These are phyloP conservation scores for Gryllus bimaculatus DNA, from an alignment of 1,140 invertebrate species.

Conservation along the genomic window DNA sequence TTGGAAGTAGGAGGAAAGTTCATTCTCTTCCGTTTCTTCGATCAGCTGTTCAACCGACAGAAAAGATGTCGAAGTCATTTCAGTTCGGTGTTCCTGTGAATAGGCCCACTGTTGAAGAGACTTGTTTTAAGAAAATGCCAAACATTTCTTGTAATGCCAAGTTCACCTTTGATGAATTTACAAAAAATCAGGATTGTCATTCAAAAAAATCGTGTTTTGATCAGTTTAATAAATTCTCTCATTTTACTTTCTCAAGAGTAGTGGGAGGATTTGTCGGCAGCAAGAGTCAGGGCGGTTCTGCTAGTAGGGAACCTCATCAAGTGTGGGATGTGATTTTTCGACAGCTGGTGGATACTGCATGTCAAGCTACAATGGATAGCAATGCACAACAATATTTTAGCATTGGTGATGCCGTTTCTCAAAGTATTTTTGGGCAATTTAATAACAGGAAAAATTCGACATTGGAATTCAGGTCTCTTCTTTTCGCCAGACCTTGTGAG, in stretches of 20 bases:
- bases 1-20: conserved; percentile 7
- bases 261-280: conserved; percentile 13
- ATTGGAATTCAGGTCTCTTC: neutral
- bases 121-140: neutral
- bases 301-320: conserved; percentile 8
- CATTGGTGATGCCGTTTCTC: neutral
- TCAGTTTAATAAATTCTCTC: neutral
- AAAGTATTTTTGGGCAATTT: neutral
- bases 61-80: neutral
- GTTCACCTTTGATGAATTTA: neutral
- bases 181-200: neutral
- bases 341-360: neutral
- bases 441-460: neutral
- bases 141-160: neutral
- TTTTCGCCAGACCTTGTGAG: too few relatives aligned
- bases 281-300: conserved; percentile 8
- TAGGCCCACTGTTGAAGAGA: neutral
- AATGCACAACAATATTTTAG: neutral
- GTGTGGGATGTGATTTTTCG: conserved; percentile 10
- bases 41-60: neutral
- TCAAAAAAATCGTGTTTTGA: neutral
- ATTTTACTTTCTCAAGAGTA: neutral
- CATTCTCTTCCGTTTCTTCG: neutral
- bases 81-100: neutral
- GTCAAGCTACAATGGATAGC: neutral